phyloP scores from a whole-genome alignment of 2,888 invertebrate genomes.

The Platycnemis pennipes region DNA sequence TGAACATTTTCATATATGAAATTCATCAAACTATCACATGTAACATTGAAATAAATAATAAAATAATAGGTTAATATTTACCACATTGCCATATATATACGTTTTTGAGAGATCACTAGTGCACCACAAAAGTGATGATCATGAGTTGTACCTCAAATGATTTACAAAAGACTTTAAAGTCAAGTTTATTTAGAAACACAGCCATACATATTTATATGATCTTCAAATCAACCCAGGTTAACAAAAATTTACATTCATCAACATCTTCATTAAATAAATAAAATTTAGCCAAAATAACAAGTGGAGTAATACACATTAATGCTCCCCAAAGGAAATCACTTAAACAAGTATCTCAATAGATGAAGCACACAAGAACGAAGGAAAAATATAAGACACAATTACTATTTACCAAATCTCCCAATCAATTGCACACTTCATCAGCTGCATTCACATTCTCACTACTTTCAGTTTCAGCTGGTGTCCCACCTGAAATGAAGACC shows the following conservation, averaged over 20 bases:
- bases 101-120: background rate
- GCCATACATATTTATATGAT: background rate
- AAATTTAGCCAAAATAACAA: background rate
- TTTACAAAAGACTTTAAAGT: background rate
- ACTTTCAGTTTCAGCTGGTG: background rate
- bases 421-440: background rate
- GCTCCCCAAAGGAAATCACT: background rate
- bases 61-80: too few species aligned
- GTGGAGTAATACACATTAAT: background rate
- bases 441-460: background rate
- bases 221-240: background rate
- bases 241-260: background rate
- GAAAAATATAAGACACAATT: background rate
- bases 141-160: background rate
- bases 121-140: background rate
- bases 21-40: too few species aligned
- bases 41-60: too few species aligned
- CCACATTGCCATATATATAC: background rate
- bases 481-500: background rate
- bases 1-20: too few species aligned
- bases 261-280: background rate
- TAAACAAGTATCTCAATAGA: background rate
- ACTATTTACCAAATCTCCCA: background rate
- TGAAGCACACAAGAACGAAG: background rate
- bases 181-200: background rate